Conservation (phyloP, 2,888 invertebrate genomes). For the Noctua comes region DNA sequence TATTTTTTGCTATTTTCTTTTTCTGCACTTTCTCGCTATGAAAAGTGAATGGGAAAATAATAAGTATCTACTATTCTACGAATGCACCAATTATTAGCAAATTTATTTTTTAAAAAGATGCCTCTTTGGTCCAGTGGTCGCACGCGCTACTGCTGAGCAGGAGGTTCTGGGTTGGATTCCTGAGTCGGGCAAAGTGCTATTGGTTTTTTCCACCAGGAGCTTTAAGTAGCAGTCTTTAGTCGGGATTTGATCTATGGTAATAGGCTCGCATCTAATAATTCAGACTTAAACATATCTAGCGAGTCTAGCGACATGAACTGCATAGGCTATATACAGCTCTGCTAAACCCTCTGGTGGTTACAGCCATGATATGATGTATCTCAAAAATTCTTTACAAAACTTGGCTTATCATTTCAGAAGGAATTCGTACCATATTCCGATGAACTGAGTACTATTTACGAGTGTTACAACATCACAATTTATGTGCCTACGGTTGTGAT, state of each 20-base stretch:
- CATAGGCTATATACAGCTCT: neutral
- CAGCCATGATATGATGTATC: neutral
- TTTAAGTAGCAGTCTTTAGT: neutral
- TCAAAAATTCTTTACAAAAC: neutral
- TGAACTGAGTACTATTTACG: slow-evolving; percentile 4
- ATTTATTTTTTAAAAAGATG: neutral
- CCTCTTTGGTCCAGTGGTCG: neutral
- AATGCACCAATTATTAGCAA: neutral
- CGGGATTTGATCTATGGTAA: neutral
- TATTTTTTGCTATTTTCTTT: neutral
- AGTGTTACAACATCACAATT: slow-evolving; percentile 23
- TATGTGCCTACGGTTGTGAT: slow-evolving; percentile 26
- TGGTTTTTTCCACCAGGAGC: neutral
- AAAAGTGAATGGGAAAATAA: neutral
- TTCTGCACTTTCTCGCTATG: neutral
- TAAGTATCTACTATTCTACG: neutral
- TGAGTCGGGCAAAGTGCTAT: neutral
- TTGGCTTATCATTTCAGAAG: neutral
- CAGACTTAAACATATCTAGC: neutral
- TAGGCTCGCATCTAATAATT: neutral
- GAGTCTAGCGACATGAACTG: neutral
- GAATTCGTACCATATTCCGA: neutral
- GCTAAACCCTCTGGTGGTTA: neutral
- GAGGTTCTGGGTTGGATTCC: neutral
- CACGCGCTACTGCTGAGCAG: neutral